Evolutionary conservation across 2,113 vertebrate genomes (phyloP), one percentile per base, ranked within the genome.

Genomic region (Eolophus roseicapilla): DNA sequence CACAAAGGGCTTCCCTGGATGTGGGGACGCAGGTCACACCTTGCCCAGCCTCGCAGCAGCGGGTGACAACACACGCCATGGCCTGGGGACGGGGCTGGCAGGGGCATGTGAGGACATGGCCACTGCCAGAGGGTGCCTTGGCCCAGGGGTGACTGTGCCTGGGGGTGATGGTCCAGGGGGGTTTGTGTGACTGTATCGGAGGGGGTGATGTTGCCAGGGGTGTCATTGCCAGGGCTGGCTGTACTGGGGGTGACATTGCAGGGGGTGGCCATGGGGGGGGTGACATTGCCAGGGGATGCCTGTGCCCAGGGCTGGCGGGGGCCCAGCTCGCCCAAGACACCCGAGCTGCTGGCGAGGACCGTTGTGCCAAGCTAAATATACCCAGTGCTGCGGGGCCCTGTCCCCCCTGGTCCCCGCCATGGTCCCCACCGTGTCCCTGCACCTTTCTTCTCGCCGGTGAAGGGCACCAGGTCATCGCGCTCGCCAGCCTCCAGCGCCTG

Each of bases 391-490:
- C 21, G 5, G 49, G 85, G 84, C 86, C 67, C 63, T 0, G 15
- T 11, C 31, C 43, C 47, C 70, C 44, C 33, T 3, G 6, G 5
- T 21, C 78, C 86, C 86, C 44, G 1, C 49, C 33, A 1, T 1
- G 5, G 4, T 23, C 70, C 47, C 44, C 25, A 2, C 52, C 4
- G 0, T 13, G 20, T 27, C n/a, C 35, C 21, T 20, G 1, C 82
- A 99, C 99, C 99, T 98, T 98, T 99, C 96, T 99, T 99, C 97
- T 99, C 98, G 11, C 99, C 98, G 0, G 99, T 99, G 97, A 98
- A 99, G 92, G 99, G 99, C 93, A 99, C 99, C 95, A 99, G 97
- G 96, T 99, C 99, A 2, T 99, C 98, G 10, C 98, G 97, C 76
- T 99, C 99, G 43, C 87, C 86, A 39, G 94, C 95, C 92, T 99